Evolutionary conservation across 2,113 vertebrate genomes (phyloP), one percentile per base, ranked within the genome.

Genomic region (Setophaga petechia): DNA sequence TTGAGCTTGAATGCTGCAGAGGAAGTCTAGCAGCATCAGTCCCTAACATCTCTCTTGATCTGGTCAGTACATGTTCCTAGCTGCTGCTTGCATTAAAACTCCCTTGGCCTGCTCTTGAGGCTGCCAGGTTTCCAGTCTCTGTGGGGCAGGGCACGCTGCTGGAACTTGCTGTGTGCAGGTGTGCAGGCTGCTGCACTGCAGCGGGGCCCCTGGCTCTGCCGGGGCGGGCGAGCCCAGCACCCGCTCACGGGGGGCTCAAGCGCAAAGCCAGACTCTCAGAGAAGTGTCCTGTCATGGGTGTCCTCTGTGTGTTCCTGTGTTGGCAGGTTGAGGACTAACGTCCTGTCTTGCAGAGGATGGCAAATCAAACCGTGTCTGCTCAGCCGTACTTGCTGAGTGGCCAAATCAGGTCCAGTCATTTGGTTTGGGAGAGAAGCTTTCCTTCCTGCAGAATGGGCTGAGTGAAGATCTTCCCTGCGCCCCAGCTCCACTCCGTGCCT

Each of bases 251-350:
- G 33, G 22, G 52, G 80, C 86, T 51, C 47, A 5, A n/a, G 51
- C 1, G 0, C 57, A 37, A 39, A 76, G 78, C 39, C 22, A 4
- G 35, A 6, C 15, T 35, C 4, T 0, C 0, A 5, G 2, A 7
- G 52, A 37, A 31, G 15, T 17, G 59, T 20, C 49, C 54, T n/a
- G 39, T 17, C 5, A 11, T 7, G 30, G 49, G 51, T 39, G 79
- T 77, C 81, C 61, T 92, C 78, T 59, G 7, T 3, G 13, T 18
- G 37, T 15, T 73, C 79, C 67, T 22, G 31, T 13, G 12, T 20
- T 31, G 41, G 39, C 21, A 35, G 52, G 44, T 3, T 62, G 85
- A 73, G 80, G 62, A 55, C 66, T 23, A 79, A 58, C 6, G 58
- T 47, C 41, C 75, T 87, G 54, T 47, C 52, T 41, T 39, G 82